These are phyloP conservation scores for Urocyon cinereoargenteus DNA, from an alignment of 2,797 vertebrate genomes.

Conservation along the genomic window DNA sequence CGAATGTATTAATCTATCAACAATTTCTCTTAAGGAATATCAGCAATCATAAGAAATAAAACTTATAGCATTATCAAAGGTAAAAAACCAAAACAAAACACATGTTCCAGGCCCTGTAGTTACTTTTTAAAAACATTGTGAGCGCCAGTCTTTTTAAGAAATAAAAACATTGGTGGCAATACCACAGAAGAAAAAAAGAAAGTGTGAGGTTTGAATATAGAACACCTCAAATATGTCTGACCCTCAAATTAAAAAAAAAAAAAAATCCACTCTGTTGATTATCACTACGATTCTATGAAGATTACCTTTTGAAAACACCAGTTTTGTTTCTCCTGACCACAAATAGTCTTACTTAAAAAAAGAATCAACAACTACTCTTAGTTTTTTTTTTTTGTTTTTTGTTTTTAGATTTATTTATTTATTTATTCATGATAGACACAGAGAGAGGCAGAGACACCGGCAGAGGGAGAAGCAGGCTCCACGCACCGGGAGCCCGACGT, in stretches of 20 bases:
- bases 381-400: too few relatives aligned
- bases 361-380: constrained; percentile 74
- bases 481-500: too few relatives aligned
- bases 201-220: not conserved
- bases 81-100: constrained; percentile 22
- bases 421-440: too few relatives aligned
- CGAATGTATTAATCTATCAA: not conserved
- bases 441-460: too few relatives aligned
- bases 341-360: constrained; percentile 76
- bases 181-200: constrained; percentile 32
- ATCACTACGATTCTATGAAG: constrained; percentile 79
- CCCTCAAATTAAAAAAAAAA: constrained; percentile 1
- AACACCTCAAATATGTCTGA: constrained; percentile 14
- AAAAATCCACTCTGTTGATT: constrained; percentile 76
- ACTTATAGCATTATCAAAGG: not conserved
- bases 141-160: not conserved
- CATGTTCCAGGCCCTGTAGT: accelerated
- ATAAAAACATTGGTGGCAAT: not conserved
- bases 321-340: constrained; percentile 85
- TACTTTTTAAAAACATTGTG: not conserved
- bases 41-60: constrained; percentile 41
- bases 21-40: constrained; percentile 12
- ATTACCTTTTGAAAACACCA: constrained; percentile 82
- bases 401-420: too few relatives aligned
- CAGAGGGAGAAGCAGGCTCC: too few relatives aligned